Percentiles rank a stretch among this genome's conserved stretches.
Conservation (phyloP, 2,113 vertebrate species). For the Rhinoderma darwinii region DNA sequence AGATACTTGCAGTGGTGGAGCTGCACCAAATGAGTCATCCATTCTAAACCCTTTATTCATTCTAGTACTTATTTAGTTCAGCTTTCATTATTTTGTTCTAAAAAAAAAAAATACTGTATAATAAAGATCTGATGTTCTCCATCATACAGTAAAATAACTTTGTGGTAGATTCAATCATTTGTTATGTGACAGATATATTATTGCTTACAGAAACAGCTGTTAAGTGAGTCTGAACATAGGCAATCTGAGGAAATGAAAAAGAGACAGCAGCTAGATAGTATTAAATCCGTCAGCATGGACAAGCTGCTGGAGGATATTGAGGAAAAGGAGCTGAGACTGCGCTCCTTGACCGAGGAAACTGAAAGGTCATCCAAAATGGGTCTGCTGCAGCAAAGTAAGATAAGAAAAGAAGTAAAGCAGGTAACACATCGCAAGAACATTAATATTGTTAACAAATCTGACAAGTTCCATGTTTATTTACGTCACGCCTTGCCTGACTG, state of each 20-base stretch:
- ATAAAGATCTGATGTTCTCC: background rate
- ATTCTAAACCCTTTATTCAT: background rate
- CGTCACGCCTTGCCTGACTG: background rate
- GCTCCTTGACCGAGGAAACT: constrained; percentile 66
- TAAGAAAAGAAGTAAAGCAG: constrained; percentile 70
- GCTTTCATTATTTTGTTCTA: background rate
- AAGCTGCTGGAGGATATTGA: constrained; percentile 69
- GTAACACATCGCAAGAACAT: constrained; percentile 54
- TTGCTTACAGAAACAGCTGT: constrained; percentile 67
- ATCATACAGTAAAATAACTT: background rate
- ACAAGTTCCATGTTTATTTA: background rate
- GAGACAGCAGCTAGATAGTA: constrained; percentile 66
- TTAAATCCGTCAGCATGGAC: constrained; percentile 68
- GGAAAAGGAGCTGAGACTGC: constrained; percentile 68
- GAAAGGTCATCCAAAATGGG: constrained; percentile 66
- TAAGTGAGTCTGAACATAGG: constrained; percentile 68
- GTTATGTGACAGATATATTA: background rate
- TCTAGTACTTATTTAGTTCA: no score
- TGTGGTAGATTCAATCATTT: background rate
- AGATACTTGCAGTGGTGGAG: background rate
- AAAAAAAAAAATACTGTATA: background rate
- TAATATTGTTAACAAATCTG: background rate
- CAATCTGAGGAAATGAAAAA: constrained; percentile 66
- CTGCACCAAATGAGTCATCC: no score
- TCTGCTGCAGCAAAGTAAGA: constrained; percentile 65